Base-by-base conservation (phyloP, 2,888 invertebrate species). In the Drosophila rellima region DNA sequence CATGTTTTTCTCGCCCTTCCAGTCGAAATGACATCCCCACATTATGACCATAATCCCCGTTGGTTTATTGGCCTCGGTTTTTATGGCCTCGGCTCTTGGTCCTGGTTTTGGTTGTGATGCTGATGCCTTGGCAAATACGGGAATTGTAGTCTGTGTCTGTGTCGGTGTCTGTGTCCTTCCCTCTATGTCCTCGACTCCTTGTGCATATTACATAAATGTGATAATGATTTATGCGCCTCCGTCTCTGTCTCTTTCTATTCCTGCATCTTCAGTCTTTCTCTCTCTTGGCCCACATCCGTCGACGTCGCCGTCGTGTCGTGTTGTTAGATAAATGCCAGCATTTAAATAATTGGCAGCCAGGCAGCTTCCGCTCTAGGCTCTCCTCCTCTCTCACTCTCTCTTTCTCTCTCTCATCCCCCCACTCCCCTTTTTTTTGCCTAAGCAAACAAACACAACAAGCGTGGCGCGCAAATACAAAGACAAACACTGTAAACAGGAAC, bases 61-160 rank as follows among this genome's bases (percentile, higher is more conserved):
- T 82, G 85, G 85, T 87, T 86, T 86, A 86, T 87, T 82, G 82
- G n/a, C n/a, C n/a, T n/a, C 85, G 82, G 85, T 75, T 87, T 85
- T 85, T 87, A 85, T 85, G 65, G 75, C 74, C 63, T 55, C 29
- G 29, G 18, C 20, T 33, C 42, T 35, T 55, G 42, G 42, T 44
- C 20, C 26, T 62, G 63, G 42, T 18, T 35, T 48, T 59, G 68
- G 26, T 54, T 35, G 6, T 6, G 23, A 7, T 23, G 2, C 13
- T 44, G n/a, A 7, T 40, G 63, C 51, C 54, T 20, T 60, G 35
- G 47, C 68, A 74, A 74, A 74, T 74, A 33, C 33, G 33, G 13
- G 33, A 13, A 69, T 57, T 74, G 64, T 54, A 42, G 39, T 47
- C 54, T 52, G 62, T 51, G 59, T 20, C 17, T 20, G n/a, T n/a